Evolutionary conservation across 1,140 invertebrate species (phyloP).

Genomic region (Periplaneta americana): DNA sequence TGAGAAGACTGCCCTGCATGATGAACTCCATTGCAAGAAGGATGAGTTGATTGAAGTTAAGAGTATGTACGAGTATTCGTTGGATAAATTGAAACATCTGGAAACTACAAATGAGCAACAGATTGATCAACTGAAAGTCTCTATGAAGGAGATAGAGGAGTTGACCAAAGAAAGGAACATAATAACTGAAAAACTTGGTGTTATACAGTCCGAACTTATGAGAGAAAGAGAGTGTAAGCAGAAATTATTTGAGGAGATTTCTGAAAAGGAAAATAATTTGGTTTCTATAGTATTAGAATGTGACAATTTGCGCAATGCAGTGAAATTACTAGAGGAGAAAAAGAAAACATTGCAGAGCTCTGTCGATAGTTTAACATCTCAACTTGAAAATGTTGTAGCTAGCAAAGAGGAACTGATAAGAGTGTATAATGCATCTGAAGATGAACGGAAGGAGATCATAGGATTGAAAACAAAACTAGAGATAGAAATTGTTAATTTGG

Average conservation of each 20-base stretch:
- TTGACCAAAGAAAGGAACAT: background rate
- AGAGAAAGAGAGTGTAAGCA: background rate
- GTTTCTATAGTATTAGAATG: too few species aligned
- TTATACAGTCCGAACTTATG: background rate
- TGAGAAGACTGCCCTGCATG: background rate
- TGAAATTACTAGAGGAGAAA: background rate
- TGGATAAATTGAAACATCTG: background rate
- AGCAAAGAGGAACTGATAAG: background rate
- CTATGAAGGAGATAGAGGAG: background rate
- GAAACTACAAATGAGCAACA: background rate
- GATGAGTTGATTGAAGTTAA: background rate
- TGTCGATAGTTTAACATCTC: background rate
- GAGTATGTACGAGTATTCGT: background rate
- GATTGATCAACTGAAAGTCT: background rate
- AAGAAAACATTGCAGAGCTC: background rate
- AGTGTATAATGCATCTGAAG: background rate
- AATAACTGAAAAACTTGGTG: background rate
- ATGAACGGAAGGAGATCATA: background rate
- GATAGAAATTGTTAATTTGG: background rate
- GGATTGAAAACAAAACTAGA: background rate
- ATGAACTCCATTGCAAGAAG: background rate
- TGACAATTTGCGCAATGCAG: background rate
- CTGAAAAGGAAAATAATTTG: background rate
- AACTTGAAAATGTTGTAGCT: background rate
- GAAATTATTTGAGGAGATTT: background rate